Base-by-base conservation (phyloP, 2,888 invertebrate species). In the Netelia fuscicornis region DNA sequence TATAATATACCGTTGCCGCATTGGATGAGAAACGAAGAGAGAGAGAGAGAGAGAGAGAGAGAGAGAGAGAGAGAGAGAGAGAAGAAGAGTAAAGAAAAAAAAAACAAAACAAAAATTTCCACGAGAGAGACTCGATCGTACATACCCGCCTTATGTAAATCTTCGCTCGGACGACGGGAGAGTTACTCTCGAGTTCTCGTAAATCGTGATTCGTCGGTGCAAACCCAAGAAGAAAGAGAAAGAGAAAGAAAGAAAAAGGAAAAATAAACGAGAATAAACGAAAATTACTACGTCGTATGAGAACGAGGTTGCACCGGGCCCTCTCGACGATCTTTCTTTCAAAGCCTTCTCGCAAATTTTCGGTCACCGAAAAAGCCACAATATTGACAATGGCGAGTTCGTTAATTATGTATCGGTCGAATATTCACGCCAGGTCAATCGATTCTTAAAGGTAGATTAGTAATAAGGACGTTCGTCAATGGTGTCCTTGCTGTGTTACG, bases 121-220 rank as follows among this genome's bases (percentile, higher is more conserved):
- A 76, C 37, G 71, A 71, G 79, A 37, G 52, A 79, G 79, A 80
- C 80, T 84, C 80, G 83, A 84, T 84, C 80, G 83, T 83, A 74
- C 74, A 74, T 79, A 75, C 56, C 74, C 58, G 76, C 76, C 76
- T 84, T 84, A 80, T 84, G 83, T 84, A 84, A 84, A 84, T 84
- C 83, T 71, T 84, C 30, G 42, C 68, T 52, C 48, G 65, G 37
- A 76, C 80, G 83, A 75, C 83, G 75, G 60, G 80, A 82, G 82
- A 84, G 80, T 84, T 80, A 76, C 83, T 84, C 80, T 71, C 52
- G 80, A 84, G 83, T 84, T 84, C 83, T 84, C 83, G 83, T 84
- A 84, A 84, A 84, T 84, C 83, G 83, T 84, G 83, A 84, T 80
- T 80, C 76, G 83, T 75, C 79, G 71, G 65, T 71, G 75, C 80